phyloP scores from a whole-genome alignment of 1,140 invertebrate genomes.

The Whitmania pigra region DNA sequence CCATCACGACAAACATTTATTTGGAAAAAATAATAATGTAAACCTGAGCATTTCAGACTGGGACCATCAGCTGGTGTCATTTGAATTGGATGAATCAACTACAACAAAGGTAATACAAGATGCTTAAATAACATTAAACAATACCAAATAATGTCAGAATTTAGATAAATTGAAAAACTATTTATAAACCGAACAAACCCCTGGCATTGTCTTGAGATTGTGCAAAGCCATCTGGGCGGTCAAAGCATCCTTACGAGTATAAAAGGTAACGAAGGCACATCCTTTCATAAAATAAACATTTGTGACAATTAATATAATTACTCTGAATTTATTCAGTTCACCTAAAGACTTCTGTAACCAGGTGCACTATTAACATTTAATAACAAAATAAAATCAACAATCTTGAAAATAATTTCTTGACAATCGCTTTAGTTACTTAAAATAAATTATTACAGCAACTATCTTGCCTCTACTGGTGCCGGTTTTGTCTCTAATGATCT shows the following conservation, averaged over 20 bases:
- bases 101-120: slow-evolving; percentile 7
- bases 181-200: not conserved
- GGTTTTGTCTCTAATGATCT: slow-evolving; percentile 25
- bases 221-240: slow-evolving; percentile 22
- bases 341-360: not conserved
- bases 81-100: slow-evolving; percentile 21
- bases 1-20: slow-evolving; percentile 14
- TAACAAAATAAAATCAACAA: not conserved
- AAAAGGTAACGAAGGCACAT: slow-evolving; percentile 25
- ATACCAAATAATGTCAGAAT: not conserved
- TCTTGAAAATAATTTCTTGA: not conserved
- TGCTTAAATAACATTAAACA: not conserved
- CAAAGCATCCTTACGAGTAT: slow-evolving; percentile 20
- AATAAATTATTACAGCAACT: not conserved
- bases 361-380: not conserved
- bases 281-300: slow-evolving; percentile 13
- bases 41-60: not conserved
- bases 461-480: slow-evolving; percentile 79
- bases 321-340: not conserved
- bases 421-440: not conserved
- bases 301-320: not conserved
- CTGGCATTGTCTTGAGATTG: slow-evolving; percentile 16
- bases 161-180: not conserved
- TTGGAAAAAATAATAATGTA: slow-evolving; percentile 1
- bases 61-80: slow-evolving; percentile 23